Evolutionary conservation across 2,113 vertebrate species (phyloP), one percentile per base, ranked within the genome.

Genomic region (Siniperca knerii): DNA sequence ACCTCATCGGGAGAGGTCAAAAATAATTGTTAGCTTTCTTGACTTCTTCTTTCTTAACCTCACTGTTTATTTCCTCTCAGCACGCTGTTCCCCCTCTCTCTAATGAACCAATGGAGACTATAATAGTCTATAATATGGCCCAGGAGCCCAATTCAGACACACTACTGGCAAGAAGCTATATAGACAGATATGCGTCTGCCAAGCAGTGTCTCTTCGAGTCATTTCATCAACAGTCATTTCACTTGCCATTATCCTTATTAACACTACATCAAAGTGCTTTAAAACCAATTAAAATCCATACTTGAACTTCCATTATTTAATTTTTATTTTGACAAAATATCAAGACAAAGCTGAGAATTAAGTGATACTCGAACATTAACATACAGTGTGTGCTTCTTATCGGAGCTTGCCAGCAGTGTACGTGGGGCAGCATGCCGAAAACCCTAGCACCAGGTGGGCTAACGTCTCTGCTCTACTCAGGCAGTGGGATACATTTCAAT

Each of bases 41-140:
- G n/a, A 33, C 25, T 62, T 74, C 33, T 74, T 67, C 37, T 68
- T 44, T 83, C 57, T 46, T 72, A 48, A 68, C 57, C 60, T 78
- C 50, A 33, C 9, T 75, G 79, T 80, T 79, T 83, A 74, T 87
- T 77, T 80, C 73, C 74, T 80, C 75, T 81, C 66, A 57, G 67
- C 71, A 77, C 16, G 21, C 83, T 23, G 65, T 52, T 58, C 54
- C 23, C 25, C 40, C 35, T 37, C 61, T 69, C 44, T 60, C 77
- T 77, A 79, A 89, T 91, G 79, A 87, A 82, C 83, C 64, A 75
- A 58, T 57, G 44, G 65, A 84, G 72, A 85, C 21, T 40, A 86
- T 90, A 83, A 90, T 57, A 73, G 62, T 65, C 77, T 80, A 58
- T 91, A 83, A 93, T 84, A 75, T 42, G 64, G 71, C 86, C 75